A percentile compares a stretch with the other conserved stretches of the same genome.
phyloP scores from a whole-genome alignment of 2,113 vertebrate species.

The Neogobius melanostomus region DNA sequence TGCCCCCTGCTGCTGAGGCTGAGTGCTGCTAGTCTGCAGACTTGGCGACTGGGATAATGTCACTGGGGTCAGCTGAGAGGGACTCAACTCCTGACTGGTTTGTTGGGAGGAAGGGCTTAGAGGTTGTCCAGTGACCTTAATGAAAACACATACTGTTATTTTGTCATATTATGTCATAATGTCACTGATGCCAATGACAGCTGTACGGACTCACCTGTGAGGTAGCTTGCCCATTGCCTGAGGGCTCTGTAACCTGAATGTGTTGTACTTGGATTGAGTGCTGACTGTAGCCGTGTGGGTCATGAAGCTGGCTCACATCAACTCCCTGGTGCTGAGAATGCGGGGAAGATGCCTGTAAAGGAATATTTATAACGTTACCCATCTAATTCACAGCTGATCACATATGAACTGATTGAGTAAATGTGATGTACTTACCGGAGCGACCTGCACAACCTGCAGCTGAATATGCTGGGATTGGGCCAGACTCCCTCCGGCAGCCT shows the following conservation, averaged over 20 bases:
- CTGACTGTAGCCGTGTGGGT: slow-evolving; percentile 91
- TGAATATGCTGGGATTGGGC: slow-evolving; percentile 94
- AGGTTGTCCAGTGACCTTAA: slow-evolving; percentile 83
- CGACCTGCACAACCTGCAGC: slow-evolving; percentile 95
- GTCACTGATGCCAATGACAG: not conserved
- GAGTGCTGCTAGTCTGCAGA: slow-evolving; percentile 76
- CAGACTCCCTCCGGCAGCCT: slow-evolving; percentile 81
- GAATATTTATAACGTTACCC: not conserved
- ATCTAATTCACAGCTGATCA: not conserved
- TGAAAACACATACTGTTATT: not conserved
- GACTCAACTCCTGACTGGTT: slow-evolving; percentile 85
- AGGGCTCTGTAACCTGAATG: slow-evolving; percentile 89
- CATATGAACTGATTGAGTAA: not conserved
- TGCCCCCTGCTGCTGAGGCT: slow-evolving; percentile 77
- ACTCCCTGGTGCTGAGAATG: slow-evolving; percentile 93
- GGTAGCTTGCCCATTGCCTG: slow-evolving; percentile 65
- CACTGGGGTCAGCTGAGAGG: slow-evolving; percentile 81
- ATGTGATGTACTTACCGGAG: slow-evolving; percentile 80
- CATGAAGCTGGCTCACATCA: slow-evolving; percentile 93
- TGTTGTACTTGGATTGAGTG: slow-evolving; percentile 98
- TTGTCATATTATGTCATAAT: too few relatives aligned
- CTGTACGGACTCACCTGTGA: slow-evolving; percentile 78
- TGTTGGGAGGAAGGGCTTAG: slow-evolving; percentile 90
- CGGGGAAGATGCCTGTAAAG: slow-evolving; percentile 85
- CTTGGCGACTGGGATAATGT: slow-evolving; percentile 79